A percentile compares a stretch with the other conserved stretches of the same genome.
These are phyloP conservation scores for Parambassis ranga DNA, from an alignment of 2,797 vertebrate genomes.

Conservation along the genomic window DNA sequence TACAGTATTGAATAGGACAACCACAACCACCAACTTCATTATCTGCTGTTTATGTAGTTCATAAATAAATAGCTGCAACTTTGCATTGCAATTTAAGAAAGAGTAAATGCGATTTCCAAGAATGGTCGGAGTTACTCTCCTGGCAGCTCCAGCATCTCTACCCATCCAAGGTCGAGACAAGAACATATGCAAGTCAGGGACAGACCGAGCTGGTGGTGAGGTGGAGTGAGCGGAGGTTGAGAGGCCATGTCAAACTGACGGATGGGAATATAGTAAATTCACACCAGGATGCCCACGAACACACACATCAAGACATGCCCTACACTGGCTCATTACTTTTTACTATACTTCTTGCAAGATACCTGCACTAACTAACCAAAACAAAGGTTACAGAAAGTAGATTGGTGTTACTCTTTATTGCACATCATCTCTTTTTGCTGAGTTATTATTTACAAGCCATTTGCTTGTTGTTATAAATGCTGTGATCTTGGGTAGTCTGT, in stretches of 20 bases:
- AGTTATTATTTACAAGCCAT: too few species aligned
- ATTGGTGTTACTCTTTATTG: background rate
- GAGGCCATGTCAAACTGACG: constrained; percentile 68
- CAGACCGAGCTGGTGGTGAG: constrained; percentile 28
- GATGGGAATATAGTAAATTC: constrained; percentile 60
- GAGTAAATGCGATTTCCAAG: constrained; percentile 26
- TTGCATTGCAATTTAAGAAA: constrained; percentile 11
- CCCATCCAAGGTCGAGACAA: constrained; percentile 54
- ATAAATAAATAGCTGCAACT: constrained; percentile 25
- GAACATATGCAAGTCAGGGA: constrained; percentile 61
- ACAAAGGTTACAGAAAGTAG: constrained; percentile 30
- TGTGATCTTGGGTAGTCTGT: background rate
- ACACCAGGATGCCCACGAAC: constrained; percentile 39
- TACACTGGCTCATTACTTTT: constrained; percentile 17
- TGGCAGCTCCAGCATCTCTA: constrained; percentile 24
- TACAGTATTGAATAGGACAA: too few species aligned
- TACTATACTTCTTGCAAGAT: constrained; percentile 5
- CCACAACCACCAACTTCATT: too few species aligned
- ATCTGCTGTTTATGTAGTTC: constrained; percentile 29
- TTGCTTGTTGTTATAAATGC: background rate
- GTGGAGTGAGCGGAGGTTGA: constrained; percentile 41
- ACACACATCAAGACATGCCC: constrained; percentile 4
- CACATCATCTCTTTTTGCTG: constrained; percentile 4
- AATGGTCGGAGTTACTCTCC: constrained; percentile 9
- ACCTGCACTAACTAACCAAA: background rate